Base-by-base conservation (phyloP, 2,113 vertebrate species). In the Andinoacara biseriatus region DNA sequence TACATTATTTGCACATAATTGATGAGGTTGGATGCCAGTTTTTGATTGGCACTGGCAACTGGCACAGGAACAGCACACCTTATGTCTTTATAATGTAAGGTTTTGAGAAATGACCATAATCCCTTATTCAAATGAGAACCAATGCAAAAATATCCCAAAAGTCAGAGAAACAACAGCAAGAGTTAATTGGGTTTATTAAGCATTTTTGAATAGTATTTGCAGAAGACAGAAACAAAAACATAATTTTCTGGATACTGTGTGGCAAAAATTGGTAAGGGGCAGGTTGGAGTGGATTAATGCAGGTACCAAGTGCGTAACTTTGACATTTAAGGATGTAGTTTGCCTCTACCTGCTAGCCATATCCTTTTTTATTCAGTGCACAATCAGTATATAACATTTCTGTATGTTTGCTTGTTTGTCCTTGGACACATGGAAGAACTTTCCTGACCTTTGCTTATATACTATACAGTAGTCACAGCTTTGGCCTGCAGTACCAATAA, bases 391-490 rank as follows among this genome's bases (percentile, higher is more conserved):
- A 40, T 20, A 63, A 24, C 1, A 17, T 1, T 61, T 58, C 38
- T 35, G 3, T 38, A n/a, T 26, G 33, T 7, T 69, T 57, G 15
- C 33, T 26, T 54, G 29, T 52, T 40, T 33, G 26, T 57, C 57
- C 46, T 77, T 78, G 33, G 35, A 8, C 49, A 58, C 61, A 20
- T 20, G 22, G 46, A 52, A 61, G 57, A 62, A 58, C 24, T 35
- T 63, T 58, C 13, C n/a, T 58, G 75, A 82, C 74, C 75, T 63
- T 65, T 86, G 46, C 63, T 76, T 67, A 52, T 10, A 40, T 82
- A 79, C 75, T 67, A 49, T 58, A 57, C 80, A 87, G 52, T 56
- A 84, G 78, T 33, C 63, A 58, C 89, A 80, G 40, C 75, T 86
- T 24, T 57, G 46, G 40, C 80, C 52, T 59, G 29, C 20, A 43